phyloP scores from a whole-genome alignment of 2,888 invertebrate genomes.

The Brachyptera risi region DNA sequence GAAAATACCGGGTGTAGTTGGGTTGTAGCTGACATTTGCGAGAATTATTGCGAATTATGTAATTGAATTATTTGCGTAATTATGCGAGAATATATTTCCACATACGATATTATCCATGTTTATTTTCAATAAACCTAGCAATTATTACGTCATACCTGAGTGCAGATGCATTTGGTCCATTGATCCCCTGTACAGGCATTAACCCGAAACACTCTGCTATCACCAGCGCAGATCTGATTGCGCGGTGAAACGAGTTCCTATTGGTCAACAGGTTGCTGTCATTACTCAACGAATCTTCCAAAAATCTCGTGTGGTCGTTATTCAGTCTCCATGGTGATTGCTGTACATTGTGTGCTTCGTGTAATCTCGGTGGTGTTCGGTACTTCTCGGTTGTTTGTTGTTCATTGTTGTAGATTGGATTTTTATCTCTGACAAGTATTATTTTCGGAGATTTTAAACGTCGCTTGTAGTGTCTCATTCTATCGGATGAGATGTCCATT shows the following conservation, averaged over 20 bases:
- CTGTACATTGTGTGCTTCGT: not conserved
- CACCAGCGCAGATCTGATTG: conserved; percentile 43
- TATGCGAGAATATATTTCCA: too few species aligned
- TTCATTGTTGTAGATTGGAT: not conserved
- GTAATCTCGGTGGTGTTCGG: not conserved
- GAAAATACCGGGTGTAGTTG: too few species aligned
- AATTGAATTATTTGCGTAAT: too few species aligned
- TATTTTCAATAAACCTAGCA: too few species aligned
- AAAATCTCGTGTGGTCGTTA: not conserved
- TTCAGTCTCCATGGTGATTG: not conserved
- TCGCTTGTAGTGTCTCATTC: too few species aligned
- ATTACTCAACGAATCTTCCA: not conserved
- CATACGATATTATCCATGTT: too few species aligned
- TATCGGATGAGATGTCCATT: too few species aligned
- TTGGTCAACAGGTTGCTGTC: not conserved
- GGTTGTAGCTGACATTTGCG: too few species aligned
- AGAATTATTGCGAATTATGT: too few species aligned
- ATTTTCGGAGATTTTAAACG: too few species aligned
- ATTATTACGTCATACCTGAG: too few species aligned
- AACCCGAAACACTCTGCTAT: conserved; percentile 52
- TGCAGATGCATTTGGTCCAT: conserved; percentile 32
- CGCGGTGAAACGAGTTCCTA: conserved; percentile 47
- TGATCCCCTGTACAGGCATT: conserved; percentile 50
- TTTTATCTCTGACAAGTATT: not conserved
- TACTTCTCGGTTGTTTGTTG: not conserved